Percentiles rank a stretch among this genome's conserved stretches.
These are phyloP conservation scores for Cephus sareptanus DNA, from an alignment of 2,888 invertebrate species.

Conservation along the genomic window DNA sequence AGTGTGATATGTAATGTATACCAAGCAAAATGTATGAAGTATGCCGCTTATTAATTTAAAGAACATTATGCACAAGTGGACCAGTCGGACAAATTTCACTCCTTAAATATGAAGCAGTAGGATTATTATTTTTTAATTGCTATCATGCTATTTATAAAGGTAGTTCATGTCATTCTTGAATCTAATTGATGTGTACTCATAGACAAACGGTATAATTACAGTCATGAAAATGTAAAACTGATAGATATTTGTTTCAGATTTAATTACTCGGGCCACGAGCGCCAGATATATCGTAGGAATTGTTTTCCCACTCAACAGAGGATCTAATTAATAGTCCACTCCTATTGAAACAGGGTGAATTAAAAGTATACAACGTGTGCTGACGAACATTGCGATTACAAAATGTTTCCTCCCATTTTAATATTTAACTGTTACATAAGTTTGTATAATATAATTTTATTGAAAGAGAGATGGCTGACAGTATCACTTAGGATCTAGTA, in stretches of 20 bases:
- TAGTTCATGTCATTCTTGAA: background rate
- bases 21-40: background rate
- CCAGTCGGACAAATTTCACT: background rate
- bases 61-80: background rate
- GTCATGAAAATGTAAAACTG: background rate
- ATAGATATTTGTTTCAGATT: background rate
- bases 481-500: background rate
- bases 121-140: background rate
- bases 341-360: too few relatives aligned
- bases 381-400: too few relatives aligned
- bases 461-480: background rate
- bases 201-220: background rate
- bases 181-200: background rate
- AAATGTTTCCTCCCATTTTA: too few relatives aligned
- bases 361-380: too few relatives aligned
- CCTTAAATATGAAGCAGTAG: background rate
- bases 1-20: background rate
- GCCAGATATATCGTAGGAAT: background rate
- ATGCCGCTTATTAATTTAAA: background rate
- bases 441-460: background rate
- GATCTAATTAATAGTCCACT: too few relatives aligned
- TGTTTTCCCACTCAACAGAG: too few relatives aligned
- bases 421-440: too few relatives aligned
- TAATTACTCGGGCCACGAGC: background rate
- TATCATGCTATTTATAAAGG: background rate